A percentile compares a stretch with the other conserved stretches of the same genome.
Conservation (phyloP, 2,113 vertebrate species). For the Motacilla tschutschensis region DNA sequence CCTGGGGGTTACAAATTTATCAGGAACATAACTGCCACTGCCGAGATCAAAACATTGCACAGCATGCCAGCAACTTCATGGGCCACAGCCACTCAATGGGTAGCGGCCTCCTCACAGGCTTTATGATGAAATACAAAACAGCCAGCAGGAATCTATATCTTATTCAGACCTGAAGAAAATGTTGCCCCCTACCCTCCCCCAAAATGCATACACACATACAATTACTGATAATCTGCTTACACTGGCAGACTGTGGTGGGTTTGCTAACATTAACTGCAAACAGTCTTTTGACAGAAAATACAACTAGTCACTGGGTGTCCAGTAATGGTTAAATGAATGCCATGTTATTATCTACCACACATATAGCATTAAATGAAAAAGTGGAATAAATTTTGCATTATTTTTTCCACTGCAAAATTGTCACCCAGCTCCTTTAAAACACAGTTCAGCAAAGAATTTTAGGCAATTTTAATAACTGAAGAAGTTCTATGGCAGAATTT, state of each 20-base stretch:
- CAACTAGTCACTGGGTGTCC: conserved; percentile 88
- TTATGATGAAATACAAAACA: conserved; percentile 92
- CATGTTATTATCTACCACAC: conserved; percentile 86
- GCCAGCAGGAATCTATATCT: conserved; percentile 89
- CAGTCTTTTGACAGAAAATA: conserved; percentile 90
- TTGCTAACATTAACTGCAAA: conserved; percentile 90
- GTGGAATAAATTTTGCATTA: conserved; percentile 73
- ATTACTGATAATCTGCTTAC: conserved; percentile 95
- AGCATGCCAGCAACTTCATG: conserved; percentile 86
- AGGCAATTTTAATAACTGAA: conserved; percentile 54
- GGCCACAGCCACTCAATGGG: conserved; percentile 88
- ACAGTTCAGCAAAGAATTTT: conserved; percentile 42
- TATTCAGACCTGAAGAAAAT: conserved; percentile 92
- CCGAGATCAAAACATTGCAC: conserved; percentile 90
- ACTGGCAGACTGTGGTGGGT: conserved; percentile 86
- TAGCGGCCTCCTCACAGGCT: conserved; percentile 88
- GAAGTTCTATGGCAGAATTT: conserved; percentile 50
- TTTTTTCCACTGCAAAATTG: conserved; percentile 58
- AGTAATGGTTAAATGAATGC: conserved; percentile 88
- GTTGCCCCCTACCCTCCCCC: conserved; percentile 81
- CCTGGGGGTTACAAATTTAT: conserved; percentile 90
- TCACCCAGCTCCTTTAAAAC: conserved; percentile 54
- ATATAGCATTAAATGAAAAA: conserved; percentile 85
- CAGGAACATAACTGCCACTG: conserved; percentile 89
- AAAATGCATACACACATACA: conserved; percentile 92